Conservation (phyloP, 2,113 vertebrate species). For the Etia nguti region DNA sequence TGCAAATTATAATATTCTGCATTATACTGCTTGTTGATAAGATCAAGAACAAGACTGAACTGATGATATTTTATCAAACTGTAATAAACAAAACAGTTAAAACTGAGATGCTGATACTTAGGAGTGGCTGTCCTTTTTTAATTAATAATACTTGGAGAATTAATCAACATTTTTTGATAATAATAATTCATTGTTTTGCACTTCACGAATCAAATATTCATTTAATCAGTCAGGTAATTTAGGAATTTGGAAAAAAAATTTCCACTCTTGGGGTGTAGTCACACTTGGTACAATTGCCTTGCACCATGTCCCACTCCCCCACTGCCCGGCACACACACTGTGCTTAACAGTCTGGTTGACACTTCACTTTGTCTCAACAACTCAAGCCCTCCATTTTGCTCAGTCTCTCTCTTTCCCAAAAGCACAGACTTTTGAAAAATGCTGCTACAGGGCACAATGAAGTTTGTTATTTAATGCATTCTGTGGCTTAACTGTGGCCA, state of each 20-base stretch:
- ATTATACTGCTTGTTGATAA: background rate
- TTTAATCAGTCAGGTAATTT: background rate
- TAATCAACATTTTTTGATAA: background rate
- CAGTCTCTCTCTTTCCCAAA: fast-evolving
- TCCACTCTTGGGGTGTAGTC: background rate
- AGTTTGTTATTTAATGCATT: background rate
- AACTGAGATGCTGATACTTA: background rate
- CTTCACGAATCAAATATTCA: background rate
- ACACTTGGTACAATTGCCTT: background rate
- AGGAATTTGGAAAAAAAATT: no score
- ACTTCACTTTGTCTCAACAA: background rate
- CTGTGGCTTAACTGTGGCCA: background rate
- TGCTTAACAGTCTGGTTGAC: background rate
- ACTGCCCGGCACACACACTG: background rate
- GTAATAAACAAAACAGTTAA: background rate
- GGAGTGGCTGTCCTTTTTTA: background rate
- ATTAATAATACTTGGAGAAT: background rate
- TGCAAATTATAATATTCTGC: background rate
- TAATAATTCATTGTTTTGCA: background rate
- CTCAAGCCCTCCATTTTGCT: background rate
- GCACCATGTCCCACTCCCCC: background rate
- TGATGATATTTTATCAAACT: background rate
- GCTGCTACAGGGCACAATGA: background rate
- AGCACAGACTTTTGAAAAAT: background rate
- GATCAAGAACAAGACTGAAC: background rate